Evolutionary conservation across 2,888 invertebrate genomes (phyloP), one percentile per base, ranked within the genome.

Genomic region (Spodoptera exigua): DNA sequence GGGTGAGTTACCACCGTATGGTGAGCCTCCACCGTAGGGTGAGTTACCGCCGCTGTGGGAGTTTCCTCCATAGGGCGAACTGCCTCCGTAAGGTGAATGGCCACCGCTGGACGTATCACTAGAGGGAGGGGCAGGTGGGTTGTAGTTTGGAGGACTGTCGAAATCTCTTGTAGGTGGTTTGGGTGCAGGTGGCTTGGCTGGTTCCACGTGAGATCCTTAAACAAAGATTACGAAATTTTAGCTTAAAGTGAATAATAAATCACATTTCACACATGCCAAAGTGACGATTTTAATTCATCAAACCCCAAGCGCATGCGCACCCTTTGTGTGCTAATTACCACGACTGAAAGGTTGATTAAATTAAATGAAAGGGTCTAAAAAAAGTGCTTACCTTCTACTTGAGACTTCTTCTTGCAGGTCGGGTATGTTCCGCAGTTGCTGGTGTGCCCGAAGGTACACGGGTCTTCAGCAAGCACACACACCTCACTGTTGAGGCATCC

Each of bases 401-500:
- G 89, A 54, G 94, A 95, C 88, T 95, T 95, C 87, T 94, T 95
- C 80, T 95, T 95, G 86, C 96, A 96, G 13, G 96, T 96, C 27
- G 96, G 96, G 84, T 96, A 96, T 44, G 92, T 94, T 56, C 96
- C 96, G 70, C 96, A 96, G 62, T 95, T 93, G 56, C 91, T 88
- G 52, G 91, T 85, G 70, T 95, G 95, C 13, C 95, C 95, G 75
- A 94, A 95, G 12, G 94, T 91, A 85, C 97, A 97, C 0, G 96
- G 96, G 76, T 97, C 97, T 79, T 96, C 96, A 1, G 95, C 95
- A 83, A 96, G 95, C 57, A 97, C 95, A 88, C 97, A 97, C 61
- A 95, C 95, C 89, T 97, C 95, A 80, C 93, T 96, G 82, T 95
- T 96, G 54, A 95, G 91, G 81, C 97, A 97, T 48, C 97, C 97